Base-by-base conservation (phyloP, 2,797 vertebrate genomes). In the Enteromius radiatus region DNA sequence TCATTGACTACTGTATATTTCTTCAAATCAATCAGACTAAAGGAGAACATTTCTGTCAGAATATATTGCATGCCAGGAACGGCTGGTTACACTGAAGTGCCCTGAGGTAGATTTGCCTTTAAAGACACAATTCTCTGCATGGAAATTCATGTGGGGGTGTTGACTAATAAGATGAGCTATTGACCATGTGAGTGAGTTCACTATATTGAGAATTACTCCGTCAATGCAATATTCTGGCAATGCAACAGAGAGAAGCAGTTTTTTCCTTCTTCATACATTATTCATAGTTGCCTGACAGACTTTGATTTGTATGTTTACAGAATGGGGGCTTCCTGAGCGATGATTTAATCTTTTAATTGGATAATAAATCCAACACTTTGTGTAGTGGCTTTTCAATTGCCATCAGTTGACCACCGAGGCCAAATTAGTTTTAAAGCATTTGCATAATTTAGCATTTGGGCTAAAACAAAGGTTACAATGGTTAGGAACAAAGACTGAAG, bases 291-390 rank as follows among this genome's bases (percentile, higher is more conserved):
- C 76, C 84, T 80, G 81, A 84, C 85, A 81, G 80, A 85, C 67
- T 75, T 87, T 84, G 85, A 88, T 87, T 88, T 84, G 83, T 88
- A 86, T 86, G 85, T 85, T 81, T 83, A 84, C 85, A 61, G 81
- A 86, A 78, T 71, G 59, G 80, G 63, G 69, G 74, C 78, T 85
- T 88, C 80, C 68, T 65, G 80, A 82, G 80, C 19, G 79, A 87
- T 85, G 82, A 87, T 88, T 87, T 84, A 88, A 88, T 88, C 84
- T 87, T 88, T 87, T 88, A 88, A 88, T 88, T 88, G 84, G 82
- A 88, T 87, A 82, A 85, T 87, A 88, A 85, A 88, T 88, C 85
- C 82, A 84, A 64, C 77, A 78, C 67, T 73, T 82, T 85, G 71
- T 82, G 45, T 87, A 84, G 81, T 82, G 76, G 82, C 49, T 74